These are phyloP conservation scores for Dasyornis broadbenti DNA, from an alignment of 2,113 vertebrate species.

Conservation along the genomic window DNA sequence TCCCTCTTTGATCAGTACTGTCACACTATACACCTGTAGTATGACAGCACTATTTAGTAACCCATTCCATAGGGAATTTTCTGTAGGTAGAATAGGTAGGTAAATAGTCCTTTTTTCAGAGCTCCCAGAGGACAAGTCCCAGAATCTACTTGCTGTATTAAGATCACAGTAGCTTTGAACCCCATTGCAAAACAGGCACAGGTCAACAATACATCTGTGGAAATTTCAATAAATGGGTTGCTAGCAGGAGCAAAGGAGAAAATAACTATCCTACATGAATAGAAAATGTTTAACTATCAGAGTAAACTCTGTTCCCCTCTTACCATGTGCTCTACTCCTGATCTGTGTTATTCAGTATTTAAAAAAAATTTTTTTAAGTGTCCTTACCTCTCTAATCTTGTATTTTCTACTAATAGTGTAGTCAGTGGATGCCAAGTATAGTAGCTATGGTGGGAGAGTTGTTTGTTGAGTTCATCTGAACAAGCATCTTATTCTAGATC, in stretches of 20 bases:
- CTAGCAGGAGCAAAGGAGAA: not conserved
- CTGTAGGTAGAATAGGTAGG: not conserved
- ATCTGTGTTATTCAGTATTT: not conserved
- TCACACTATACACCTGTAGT: not conserved
- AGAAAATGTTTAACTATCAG: not conserved
- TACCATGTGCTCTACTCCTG: not conserved
- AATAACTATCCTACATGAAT: not conserved
- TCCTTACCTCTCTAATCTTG: not conserved
- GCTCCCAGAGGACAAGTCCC: not conserved
- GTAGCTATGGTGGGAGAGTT: not conserved
- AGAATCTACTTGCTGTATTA: not conserved
- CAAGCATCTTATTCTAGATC: conserved; percentile 18
- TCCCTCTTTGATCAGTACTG: not conserved
- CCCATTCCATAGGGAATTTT: not conserved
- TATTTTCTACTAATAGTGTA: not conserved
- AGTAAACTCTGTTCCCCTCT: not conserved
- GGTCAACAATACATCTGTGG: not conserved
- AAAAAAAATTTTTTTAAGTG: not conserved
- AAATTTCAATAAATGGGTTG: not conserved
- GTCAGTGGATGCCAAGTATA: not conserved
- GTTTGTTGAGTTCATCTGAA: not conserved
- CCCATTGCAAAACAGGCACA: not conserved
- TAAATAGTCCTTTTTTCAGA: not conserved
- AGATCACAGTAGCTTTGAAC: not conserved
- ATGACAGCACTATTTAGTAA: not conserved